phyloP scores from a whole-genome alignment of 2,888 invertebrate genomes.

The Nasonia oneida region DNA sequence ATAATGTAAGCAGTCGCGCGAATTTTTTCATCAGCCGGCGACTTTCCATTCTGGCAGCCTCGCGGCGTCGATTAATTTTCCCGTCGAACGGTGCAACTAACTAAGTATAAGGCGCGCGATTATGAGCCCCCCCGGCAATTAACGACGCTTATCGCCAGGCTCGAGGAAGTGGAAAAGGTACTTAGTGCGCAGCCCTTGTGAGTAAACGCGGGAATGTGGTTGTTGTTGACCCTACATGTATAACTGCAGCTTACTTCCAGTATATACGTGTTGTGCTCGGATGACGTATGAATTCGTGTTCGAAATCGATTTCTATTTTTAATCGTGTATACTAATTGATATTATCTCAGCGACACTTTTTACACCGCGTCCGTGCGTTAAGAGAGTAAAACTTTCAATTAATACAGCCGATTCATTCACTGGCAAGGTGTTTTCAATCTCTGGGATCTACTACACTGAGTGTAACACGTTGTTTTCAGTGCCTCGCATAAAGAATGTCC shows the following conservation, averaged over 20 bases:
- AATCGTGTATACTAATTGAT: not conserved
- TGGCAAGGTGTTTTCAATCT: not conserved
- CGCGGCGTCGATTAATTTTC: slow-evolving; percentile 48
- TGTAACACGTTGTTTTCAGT: not conserved
- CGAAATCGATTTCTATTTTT: not conserved
- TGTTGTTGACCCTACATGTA: not conserved
- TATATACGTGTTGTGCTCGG: not conserved
- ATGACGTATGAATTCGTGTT: not conserved
- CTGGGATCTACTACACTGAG: not conserved
- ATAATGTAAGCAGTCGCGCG: slow-evolving; percentile 25
- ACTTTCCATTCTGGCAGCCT: slow-evolving; percentile 46
- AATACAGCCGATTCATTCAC: not conserved
- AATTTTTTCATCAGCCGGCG: not conserved
- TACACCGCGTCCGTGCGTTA: not conserved
- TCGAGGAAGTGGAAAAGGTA: not conserved
- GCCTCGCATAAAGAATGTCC: not conserved
- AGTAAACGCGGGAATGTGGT: not conserved
- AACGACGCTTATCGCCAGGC: slow-evolving; percentile 29
- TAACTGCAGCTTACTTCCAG: not conserved
- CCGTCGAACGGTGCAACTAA: not conserved
- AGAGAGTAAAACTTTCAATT: slow-evolving; percentile 1
- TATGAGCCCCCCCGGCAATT: slow-evolving; percentile 26
- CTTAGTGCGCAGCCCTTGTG: not conserved
- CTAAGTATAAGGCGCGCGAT: slow-evolving; percentile 17
- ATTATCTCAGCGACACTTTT: not conserved